phyloP scores from a whole-genome alignment of 2,797 vertebrate species.

The Leuciscus waleckii region DNA sequence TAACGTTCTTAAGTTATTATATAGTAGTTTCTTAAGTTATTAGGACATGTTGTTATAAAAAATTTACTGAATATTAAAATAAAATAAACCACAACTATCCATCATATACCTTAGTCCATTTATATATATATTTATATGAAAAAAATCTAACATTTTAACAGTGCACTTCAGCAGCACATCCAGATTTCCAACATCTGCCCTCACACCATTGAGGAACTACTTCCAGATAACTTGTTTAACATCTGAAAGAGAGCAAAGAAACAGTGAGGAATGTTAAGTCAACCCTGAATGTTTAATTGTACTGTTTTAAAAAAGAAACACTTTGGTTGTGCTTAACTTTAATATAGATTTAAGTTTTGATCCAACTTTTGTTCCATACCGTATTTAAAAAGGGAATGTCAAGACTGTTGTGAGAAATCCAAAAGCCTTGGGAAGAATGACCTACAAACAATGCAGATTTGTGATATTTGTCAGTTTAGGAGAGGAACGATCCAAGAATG shows the following conservation, averaged over 20 bases:
- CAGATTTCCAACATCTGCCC: neutral
- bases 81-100: neutral
- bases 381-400: conserved; percentile 79
- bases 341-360: neutral
- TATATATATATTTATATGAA: no score
- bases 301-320: neutral
- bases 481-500: neutral
- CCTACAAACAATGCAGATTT: conserved; percentile 67
- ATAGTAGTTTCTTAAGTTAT: neutral
- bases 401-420: conserved; percentile 79
- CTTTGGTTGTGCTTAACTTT: neutral
- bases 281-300: neutral
- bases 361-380: conserved; percentile 66
- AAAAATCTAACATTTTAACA: neutral
- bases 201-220: conserved; percentile 83
- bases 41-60: neutral
- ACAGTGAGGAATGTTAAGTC: neutral
- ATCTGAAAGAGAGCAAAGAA: conserved; percentile 70
- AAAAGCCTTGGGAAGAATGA: conserved; percentile 84
- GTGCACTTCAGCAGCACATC: neutral
- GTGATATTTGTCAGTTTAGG: neutral
- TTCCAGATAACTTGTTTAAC: conserved; percentile 76
- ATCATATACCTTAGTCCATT: neutral
- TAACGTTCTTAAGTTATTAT: neutral
- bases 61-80: neutral